Evolutionary conservation across 2,113 vertebrate genomes (phyloP).

Genomic region (Vulpes vulpes): DNA sequence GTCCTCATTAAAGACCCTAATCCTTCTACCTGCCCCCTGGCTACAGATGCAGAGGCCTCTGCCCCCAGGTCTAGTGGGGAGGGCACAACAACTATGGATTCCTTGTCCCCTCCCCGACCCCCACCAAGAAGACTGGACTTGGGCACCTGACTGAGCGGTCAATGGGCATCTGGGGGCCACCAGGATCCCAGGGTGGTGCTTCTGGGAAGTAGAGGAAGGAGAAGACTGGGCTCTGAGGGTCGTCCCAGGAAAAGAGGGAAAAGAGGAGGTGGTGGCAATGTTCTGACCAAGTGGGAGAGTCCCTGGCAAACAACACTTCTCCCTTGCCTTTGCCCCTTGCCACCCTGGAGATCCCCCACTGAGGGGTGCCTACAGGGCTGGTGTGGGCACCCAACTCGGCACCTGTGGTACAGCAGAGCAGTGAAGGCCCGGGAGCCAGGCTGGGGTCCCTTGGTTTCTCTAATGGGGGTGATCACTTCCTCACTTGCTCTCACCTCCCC

Average conservation of each 20-base stretch:
- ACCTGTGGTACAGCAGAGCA: background rate
- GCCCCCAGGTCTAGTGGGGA: background rate
- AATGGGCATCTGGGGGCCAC: background rate
- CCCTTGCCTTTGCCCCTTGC: conserved; percentile 71
- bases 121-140: background rate
- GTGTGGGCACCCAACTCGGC: background rate
- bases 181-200: background rate
- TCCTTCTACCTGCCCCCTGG: background rate
- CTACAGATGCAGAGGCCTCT: conserved; percentile 17
- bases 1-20: conserved; percentile 67
- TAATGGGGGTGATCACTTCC: background rate
- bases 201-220: conserved; percentile 64
- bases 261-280: conserved; percentile 34
- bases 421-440: background rate
- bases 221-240: background rate
- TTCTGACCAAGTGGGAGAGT: conserved; percentile 79
- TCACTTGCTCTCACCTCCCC: background rate
- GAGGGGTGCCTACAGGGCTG: background rate
- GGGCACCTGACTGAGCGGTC: background rate
- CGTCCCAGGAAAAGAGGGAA: conserved; percentile 63
- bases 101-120: background rate
- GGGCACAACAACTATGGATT: background rate
- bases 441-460: background rate
- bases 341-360: conserved; percentile 74
- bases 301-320: conserved; percentile 78